Conservation (phyloP, 1,140 invertebrate genomes). For the Brachionus calyciflorus region DNA sequence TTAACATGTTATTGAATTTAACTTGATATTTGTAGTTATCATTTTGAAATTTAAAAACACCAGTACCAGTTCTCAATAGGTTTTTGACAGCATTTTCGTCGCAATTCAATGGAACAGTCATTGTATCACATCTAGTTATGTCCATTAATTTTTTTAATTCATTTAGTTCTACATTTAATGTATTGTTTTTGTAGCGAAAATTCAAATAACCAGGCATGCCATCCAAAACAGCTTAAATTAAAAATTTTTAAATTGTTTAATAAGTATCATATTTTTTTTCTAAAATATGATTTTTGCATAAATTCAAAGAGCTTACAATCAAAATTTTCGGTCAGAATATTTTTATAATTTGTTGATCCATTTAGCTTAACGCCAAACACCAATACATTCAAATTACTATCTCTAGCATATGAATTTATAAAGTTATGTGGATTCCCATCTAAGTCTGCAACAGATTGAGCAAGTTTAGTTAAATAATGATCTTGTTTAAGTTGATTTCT, state of each 20-base stretch:
- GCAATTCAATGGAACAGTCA: too few species aligned
- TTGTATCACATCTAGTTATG: conserved; percentile 11
- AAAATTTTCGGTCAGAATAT: neutral
- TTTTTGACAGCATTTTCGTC: conserved; percentile 24
- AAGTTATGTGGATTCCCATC: conserved; percentile 19
- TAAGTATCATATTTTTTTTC: too few species aligned
- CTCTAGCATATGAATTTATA: neutral
- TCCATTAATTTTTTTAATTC: conserved; percentile 20
- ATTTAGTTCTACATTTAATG: neutral
- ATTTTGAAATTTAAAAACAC: conserved; percentile 8
- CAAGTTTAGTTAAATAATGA: neutral
- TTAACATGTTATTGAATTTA: too few species aligned
- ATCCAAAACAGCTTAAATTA: neutral
- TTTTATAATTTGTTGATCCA: conserved; percentile 1
- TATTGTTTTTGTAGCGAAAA: conserved; percentile 34
- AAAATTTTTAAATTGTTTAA: neutral
- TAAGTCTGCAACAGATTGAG: neutral
- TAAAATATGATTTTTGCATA: too few species aligned
- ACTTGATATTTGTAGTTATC: conserved; percentile 13
- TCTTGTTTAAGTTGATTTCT: neutral
- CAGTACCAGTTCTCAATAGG: conserved; percentile 31
- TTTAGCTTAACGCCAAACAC: conserved; percentile 17
- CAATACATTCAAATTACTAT: neutral
- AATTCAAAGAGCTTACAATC: neutral
- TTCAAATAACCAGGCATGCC: conserved; percentile 37